These are phyloP conservation scores for Tetragnatha montana DNA, from an alignment of 2,888 invertebrate species.

Conservation along the genomic window DNA sequence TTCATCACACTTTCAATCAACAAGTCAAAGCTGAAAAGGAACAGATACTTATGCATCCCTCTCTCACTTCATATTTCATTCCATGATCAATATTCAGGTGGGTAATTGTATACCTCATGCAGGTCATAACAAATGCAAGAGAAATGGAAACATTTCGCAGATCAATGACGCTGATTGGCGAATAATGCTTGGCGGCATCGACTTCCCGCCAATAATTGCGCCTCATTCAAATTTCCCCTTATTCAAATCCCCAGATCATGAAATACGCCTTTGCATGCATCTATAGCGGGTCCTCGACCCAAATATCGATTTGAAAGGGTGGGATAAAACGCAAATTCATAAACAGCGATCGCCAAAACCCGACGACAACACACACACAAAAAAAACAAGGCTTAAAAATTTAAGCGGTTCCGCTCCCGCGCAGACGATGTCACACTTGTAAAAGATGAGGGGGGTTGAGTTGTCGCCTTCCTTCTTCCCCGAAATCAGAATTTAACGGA, in stretches of 20 bases:
- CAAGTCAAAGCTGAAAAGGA: neutral
- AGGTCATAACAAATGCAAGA: neutral
- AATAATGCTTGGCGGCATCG: conserved; percentile 2
- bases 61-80: too few species aligned
- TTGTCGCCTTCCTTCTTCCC: conserved; percentile 68
- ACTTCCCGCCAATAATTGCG: conserved; percentile 7
- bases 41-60: too few species aligned
- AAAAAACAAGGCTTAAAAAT: conserved; percentile 29
- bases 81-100: neutral
- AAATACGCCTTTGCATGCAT: conserved; percentile 50
- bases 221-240: conserved; percentile 29
- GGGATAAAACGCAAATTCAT: conserved; percentile 33
- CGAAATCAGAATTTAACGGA: conserved; percentile 70
- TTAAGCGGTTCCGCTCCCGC: conserved; percentile 57
- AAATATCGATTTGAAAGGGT: conserved; percentile 58
- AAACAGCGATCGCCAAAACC: conserved; percentile 43
- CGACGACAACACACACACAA: neutral
- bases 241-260: conserved; percentile 34
- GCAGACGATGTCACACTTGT: conserved; percentile 55
- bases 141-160: neutral
- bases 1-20: neutral
- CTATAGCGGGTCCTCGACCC: conserved; percentile 47
- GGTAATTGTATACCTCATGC: neutral
- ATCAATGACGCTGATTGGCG: neutral
- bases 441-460: conserved; percentile 68